These are phyloP conservation scores for mouse (Mus musculus) DNA, from an alignment of 2,113 vertebrate species.

Conservation along the genomic window DNA sequence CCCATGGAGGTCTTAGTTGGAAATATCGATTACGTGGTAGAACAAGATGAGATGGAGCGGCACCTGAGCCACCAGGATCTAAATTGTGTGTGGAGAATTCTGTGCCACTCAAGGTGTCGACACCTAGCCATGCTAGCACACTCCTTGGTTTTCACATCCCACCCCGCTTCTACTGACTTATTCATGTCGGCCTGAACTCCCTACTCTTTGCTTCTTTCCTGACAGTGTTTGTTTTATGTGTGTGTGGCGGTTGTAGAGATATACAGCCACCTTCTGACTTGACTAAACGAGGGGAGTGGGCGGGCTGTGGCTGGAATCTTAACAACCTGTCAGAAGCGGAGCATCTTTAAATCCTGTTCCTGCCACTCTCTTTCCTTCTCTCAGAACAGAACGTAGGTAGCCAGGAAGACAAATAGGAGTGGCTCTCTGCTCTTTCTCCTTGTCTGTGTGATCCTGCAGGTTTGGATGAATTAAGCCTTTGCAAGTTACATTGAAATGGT, in stretches of 20 bases:
- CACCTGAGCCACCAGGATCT: not conserved
- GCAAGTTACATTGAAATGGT: slow-evolving; percentile 61
- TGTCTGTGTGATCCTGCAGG: slow-evolving; percentile 68
- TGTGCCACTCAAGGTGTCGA: slow-evolving; percentile 30
- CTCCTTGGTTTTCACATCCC: slow-evolving; percentile 52
- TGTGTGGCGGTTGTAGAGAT: slow-evolving; percentile 35
- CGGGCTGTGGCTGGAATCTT: slow-evolving; percentile 64
- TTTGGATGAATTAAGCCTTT: slow-evolving; percentile 75
- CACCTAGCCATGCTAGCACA: not conserved
- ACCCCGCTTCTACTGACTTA: slow-evolving; percentile 44
- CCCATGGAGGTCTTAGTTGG: slow-evolving; percentile 42
- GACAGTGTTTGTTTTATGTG: not conserved
- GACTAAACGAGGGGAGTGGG: slow-evolving; percentile 32
- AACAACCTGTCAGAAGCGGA: slow-evolving; percentile 74
- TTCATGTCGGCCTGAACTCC: slow-evolving; percentile 49
- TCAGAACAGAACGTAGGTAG: slow-evolving; percentile 49
- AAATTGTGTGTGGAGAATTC: slow-evolving; percentile 35
- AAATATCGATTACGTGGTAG: not conserved
- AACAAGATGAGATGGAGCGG: slow-evolving; percentile 36
- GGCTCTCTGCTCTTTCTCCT: slow-evolving; percentile 49
- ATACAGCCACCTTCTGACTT: slow-evolving; percentile 33
- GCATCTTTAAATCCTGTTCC: slow-evolving; percentile 69
- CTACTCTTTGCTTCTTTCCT: slow-evolving; percentile 32
- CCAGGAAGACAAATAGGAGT: slow-evolving; percentile 64
- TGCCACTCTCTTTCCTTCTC: slow-evolving; percentile 64